Base-by-base conservation (phyloP, 1,140 invertebrate genomes). In the Neodiprion pinetum region DNA sequence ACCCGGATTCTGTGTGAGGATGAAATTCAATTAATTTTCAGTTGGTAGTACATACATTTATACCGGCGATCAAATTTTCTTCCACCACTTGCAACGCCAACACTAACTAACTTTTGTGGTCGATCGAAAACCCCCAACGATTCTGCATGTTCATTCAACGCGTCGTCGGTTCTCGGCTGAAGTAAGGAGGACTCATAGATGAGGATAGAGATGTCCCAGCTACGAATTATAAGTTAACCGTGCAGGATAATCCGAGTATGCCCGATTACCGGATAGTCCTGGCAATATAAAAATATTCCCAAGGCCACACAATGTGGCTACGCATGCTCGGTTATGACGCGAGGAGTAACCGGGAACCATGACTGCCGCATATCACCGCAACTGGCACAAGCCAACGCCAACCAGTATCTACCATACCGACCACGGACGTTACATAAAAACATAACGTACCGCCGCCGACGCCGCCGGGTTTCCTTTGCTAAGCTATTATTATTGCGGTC, bases 401-500 rank as follows among this genome's bases (percentile, higher is more conserved):
- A 61, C 11, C n/a, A 61, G 53, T 61, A 61, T 61, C 28, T 5
- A 61, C 53, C 53, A 14, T 17, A 61, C n/a, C 53, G 9, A 61
- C 28, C 28, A 40, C 5, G 28, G 28, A 40, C 53, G n/a, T 61
- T 61, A 61, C n/a, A 61, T 17, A 61, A 61, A 61, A 69, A 69
- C 17, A 69, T 21, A 69, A 69, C 67, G 14, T 23, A 14, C 67
- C 21, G n/a, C 67, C 40, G 67, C 53, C 53, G 53, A 17, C 4
- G 53, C 53, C n/a, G 53, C 53, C 53, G 67, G 17, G 67, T 69
- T 69, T 69, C 67, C 67, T 69, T 69, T 21, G 14, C 67, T 47
- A 69, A 69, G 67, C 67, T 69, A 69, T 69, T 10, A 69, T 69
- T 69, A 69, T 69, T 69, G 67, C 21, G 40, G 40, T 69, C 67